Percentiles rank a stretch among this genome's conserved stretches.
Conservation (phyloP, 2,888 invertebrate genomes). For the Sminthurides aquaticus region DNA sequence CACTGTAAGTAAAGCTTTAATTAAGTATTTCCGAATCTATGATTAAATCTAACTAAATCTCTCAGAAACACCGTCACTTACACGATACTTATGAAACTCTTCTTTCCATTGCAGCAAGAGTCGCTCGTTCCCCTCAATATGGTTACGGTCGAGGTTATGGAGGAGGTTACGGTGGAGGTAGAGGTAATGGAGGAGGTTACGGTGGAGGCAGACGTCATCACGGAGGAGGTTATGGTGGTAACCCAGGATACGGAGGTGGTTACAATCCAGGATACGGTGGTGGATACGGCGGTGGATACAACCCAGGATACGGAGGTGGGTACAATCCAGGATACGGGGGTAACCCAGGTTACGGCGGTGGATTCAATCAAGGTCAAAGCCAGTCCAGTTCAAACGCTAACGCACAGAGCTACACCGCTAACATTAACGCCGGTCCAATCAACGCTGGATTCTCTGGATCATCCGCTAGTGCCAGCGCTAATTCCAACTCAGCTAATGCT, state of each 20-base stretch:
- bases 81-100: too few species aligned
- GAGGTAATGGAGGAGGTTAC: constrained; percentile 7
- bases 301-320: neutral
- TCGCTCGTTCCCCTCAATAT: neutral
- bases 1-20: neutral
- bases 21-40: neutral
- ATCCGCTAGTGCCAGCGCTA: constrained; percentile 8
- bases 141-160: neutral
- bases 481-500: constrained; percentile 7
- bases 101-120: neutral
- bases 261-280: neutral
- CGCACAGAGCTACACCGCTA: constrained; percentile 20
- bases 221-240: constrained; percentile 2
- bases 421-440: constrained; percentile 17
- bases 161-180: neutral
- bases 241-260: constrained; percentile 7
- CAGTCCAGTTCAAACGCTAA: constrained; percentile 5
- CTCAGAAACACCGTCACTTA: neutral
- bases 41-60: neutral
- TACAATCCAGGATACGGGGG: constrained; percentile 12
- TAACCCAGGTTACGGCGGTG: constrained; percentile 7
- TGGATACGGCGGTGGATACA: constrained; percentile 6
- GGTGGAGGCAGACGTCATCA: neutral
- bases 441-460: constrained; percentile 19
- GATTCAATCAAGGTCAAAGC: neutral